Evolutionary conservation across 2,888 invertebrate species (phyloP).

Genomic region (Nineta flava): DNA sequence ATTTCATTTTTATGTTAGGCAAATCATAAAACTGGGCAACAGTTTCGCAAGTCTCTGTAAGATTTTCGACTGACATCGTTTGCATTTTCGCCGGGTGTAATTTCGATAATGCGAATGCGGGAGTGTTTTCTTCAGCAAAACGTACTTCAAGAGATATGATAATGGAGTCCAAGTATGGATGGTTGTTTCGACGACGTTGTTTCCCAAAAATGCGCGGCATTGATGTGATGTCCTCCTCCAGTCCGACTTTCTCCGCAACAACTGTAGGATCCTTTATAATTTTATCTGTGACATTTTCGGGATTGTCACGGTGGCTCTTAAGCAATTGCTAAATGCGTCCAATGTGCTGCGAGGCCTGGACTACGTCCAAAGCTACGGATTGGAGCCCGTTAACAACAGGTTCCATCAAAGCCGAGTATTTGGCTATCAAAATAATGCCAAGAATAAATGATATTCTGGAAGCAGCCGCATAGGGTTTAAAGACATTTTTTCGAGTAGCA

Average conservation of each 20-base stretch:
- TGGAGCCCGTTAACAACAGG: constrained; percentile 16
- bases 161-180: too few relatives aligned
- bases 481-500: constrained; percentile 14
- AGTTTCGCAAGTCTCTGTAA: too few relatives aligned
- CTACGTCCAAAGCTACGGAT: constrained; percentile 14
- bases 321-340: background rate
- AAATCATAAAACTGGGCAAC: too few relatives aligned
- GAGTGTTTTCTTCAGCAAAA: too few relatives aligned
- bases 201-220: constrained; percentile 1
- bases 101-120: too few relatives aligned
- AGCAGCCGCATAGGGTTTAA: constrained; percentile 16
- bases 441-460: constrained; percentile 12
- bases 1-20: too few relatives aligned
- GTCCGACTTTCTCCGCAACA: constrained; percentile 1
- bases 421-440: constrained; percentile 14
- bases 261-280: background rate
- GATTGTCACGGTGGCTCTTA: background rate
- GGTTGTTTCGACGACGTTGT: too few relatives aligned
- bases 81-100: too few relatives aligned
- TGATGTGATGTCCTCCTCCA: constrained; percentile 1
- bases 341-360: constrained; percentile 12
- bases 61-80: too few relatives aligned
- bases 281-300: too few relatives aligned
- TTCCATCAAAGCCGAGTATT: constrained; percentile 16
- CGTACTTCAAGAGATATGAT: too few relatives aligned